These are phyloP conservation scores for Pocillopora verrucosa DNA, from an alignment of 64 coral and sea anemone genomes.

Conservation along the genomic window DNA sequence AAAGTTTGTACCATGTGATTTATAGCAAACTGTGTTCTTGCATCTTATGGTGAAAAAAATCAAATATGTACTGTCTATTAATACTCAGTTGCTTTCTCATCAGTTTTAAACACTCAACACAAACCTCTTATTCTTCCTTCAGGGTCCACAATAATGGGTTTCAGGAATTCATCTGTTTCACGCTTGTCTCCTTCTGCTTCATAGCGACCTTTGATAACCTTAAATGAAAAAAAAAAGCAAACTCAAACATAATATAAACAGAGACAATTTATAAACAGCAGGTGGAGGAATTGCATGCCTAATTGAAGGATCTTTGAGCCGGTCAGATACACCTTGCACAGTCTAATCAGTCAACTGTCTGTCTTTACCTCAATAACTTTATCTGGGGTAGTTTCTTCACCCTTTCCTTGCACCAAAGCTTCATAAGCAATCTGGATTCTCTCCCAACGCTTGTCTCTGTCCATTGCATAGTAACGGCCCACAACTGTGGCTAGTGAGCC, in stretches of 20 bases:
- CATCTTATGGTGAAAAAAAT: too few relatives aligned
- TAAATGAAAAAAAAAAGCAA: background rate
- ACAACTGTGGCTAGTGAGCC: slow-evolving; percentile 91
- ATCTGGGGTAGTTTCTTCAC: slow-evolving; percentile 75
- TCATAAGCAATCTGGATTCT: slow-evolving; percentile 98
- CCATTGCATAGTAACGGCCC: slow-evolving; percentile 98
- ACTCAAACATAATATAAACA: background rate
- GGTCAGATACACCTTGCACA: background rate
- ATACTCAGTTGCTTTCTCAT: too few relatives aligned
- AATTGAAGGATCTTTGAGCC: background rate
- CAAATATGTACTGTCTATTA: too few relatives aligned
- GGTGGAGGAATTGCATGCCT: too few relatives aligned
- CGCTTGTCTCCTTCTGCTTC: slow-evolving; percentile 83
- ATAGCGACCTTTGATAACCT: slow-evolving; percentile 97
- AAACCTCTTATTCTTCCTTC: slow-evolving; percentile 93
- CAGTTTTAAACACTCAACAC: background rate
- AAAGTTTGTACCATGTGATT: too few relatives aligned
- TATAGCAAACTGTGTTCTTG: too few relatives aligned
- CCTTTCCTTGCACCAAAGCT: slow-evolving; percentile 87
- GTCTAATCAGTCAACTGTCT: background rate
- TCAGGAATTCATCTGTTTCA: slow-evolving; percentile 98
- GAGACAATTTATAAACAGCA: background rate
- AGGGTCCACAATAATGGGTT: slow-evolving; percentile 93
- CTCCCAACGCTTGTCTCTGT: slow-evolving; percentile 96
- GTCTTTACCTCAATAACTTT: slow-evolving; percentile 81